Evolutionary conservation across 2,797 vertebrate genomes (phyloP), one percentile per base, ranked within the genome.

Genomic region (Myoxocephalus aenaeus): DNA sequence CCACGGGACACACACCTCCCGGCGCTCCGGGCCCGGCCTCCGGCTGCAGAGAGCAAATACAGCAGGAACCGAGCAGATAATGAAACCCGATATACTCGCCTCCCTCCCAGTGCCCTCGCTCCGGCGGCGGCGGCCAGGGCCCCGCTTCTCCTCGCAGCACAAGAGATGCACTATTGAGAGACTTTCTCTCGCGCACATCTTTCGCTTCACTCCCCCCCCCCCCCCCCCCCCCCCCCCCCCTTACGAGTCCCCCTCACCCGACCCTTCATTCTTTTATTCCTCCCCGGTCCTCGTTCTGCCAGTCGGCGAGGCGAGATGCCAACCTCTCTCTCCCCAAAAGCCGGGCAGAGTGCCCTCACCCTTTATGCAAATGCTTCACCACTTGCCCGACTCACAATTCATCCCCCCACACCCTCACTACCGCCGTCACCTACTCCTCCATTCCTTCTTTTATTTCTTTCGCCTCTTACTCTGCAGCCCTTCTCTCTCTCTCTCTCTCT

Each of bases 351-450:
- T 94, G 94, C 95, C 94, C 92, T 94, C 86, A 91, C 91, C 93
- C 94, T 95, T 95, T 95, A 95, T 96, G 94, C 90, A 94, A 95
- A 95, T 93, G 88, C 86, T 86, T 89, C 81, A 86, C 92, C 90
- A 93, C 91, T 86, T 85, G 85, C 85, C 90, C 87, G 79, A 83
- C 86, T 87, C 87, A 75, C 86, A 90, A 90, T 90, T 88, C 87
- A 89, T 75, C 84, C 74, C 85, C 87, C 78, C 84, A 66, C 86
- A 80, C 34, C 38, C 18, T 34, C n/a, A 18, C 48, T 27, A 65
- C 59, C 71, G 79, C 80, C 73, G 71, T 87, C 80, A 85, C 75
- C 81, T 86, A 77, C 80, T 58, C 71, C 48, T 77, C 75, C 77
- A 32, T 75, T 82, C 61, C 75, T 81, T 86, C 50, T 77, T 82